These are phyloP conservation scores for Pristionchus maxplancki DNA, from an alignment of 2,888 invertebrate species.

Conservation along the genomic window DNA sequence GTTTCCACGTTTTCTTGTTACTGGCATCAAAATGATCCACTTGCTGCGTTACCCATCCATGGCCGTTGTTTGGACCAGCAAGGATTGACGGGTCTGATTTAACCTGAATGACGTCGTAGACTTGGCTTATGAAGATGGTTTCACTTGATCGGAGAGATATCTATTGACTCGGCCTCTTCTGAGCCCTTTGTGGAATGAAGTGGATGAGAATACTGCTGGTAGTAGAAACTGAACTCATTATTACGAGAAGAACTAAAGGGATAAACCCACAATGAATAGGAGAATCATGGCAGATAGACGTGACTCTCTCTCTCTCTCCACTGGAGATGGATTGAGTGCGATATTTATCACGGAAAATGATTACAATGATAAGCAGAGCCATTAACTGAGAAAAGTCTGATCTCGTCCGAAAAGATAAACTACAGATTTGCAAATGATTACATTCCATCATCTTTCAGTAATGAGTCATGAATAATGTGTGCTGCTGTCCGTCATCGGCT, in stretches of 20 bases:
- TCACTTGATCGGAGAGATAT: not conserved
- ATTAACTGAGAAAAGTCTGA: not conserved
- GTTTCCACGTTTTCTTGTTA: conserved; percentile 86
- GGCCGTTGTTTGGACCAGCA: not conserved
- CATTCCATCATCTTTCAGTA: not conserved
- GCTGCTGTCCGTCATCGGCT: not conserved
- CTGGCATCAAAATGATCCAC: conserved; percentile 89
- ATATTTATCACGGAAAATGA: not conserved
- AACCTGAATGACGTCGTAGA: not conserved
- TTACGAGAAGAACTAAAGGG: not conserved
- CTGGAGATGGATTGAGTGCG: not conserved
- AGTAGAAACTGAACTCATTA: not conserved
- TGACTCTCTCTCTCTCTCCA: not conserved
- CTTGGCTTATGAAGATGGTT: not conserved
- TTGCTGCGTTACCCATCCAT: conserved; percentile 79
- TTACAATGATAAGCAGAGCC: conserved; percentile 2
- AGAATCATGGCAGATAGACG: not conserved
- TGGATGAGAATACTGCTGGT: not conserved
- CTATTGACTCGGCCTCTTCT: not conserved
- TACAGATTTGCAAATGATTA: not conserved
- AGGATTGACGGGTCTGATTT: not conserved
- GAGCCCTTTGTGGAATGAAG: not conserved
- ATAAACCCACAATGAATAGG: not conserved
- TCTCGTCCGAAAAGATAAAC: too few relatives aligned
- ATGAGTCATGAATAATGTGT: not conserved